These are phyloP conservation scores for Caenorhabditis macrosperma DNA, from an alignment of 2,888 invertebrate genomes.

Conservation along the genomic window DNA sequence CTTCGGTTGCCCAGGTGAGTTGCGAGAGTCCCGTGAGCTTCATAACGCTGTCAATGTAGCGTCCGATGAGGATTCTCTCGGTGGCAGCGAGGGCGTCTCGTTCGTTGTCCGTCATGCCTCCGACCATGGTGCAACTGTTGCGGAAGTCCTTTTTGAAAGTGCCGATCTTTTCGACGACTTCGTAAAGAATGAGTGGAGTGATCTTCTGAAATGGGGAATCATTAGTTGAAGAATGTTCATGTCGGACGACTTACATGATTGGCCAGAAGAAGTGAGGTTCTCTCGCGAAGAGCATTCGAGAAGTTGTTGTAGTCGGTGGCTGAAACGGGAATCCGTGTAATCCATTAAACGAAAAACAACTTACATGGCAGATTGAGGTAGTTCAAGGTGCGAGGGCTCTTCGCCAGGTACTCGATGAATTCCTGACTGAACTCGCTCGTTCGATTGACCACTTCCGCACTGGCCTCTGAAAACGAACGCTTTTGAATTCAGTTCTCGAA, in stretches of 20 bases:
- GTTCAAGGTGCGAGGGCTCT: neutral
- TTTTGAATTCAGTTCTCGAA: neutral
- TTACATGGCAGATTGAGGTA: neutral
- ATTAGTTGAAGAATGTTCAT: neutral
- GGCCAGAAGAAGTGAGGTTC: neutral
- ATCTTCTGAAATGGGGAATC: conserved; percentile 15
- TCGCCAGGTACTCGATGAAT: conserved; percentile 19
- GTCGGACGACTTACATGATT: conserved; percentile 5
- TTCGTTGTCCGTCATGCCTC: neutral
- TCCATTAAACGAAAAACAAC: neutral
- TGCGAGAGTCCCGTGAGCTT: conserved; percentile 12
- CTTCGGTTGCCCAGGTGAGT: conserved; percentile 14
- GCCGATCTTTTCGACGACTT: neutral
- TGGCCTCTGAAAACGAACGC: conserved; percentile 15
- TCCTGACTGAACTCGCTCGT: neutral
- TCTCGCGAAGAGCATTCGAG: neutral
- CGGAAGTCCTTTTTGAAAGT: neutral
- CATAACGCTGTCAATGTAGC: conserved; percentile 15
- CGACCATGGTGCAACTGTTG: neutral
- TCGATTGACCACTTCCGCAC: neutral
- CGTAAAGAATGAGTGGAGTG: conserved; percentile 5
- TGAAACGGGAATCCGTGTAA: conserved; percentile 2
- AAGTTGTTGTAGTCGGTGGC: conserved; percentile 4
- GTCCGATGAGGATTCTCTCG: neutral
- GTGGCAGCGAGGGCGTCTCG: conserved; percentile 1